Conservation (phyloP, 2,888 invertebrate genomes). For the Spilarctia lutea region DNA sequence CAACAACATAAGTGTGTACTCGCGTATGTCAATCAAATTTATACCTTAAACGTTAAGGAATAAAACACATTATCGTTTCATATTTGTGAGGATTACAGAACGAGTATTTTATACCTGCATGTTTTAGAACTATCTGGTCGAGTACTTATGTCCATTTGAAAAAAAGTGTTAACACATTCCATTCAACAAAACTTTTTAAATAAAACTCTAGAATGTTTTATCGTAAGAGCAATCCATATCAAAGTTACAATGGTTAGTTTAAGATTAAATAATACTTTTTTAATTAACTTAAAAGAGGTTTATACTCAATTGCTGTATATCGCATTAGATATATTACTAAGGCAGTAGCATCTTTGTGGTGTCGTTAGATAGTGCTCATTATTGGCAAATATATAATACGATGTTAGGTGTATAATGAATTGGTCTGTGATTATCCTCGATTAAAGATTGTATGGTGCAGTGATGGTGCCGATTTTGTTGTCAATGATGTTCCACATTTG, state of each 20-base stretch:
- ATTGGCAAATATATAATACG: not conserved
- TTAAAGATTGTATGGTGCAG: not conserved
- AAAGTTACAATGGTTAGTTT: not conserved
- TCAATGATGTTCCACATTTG: not conserved
- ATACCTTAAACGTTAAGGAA: not conserved
- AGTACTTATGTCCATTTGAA: not conserved
- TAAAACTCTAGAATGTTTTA: not conserved
- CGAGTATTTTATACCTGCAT: not conserved
- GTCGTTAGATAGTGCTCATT: not conserved
- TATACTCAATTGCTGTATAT: not conserved
- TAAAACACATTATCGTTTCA: not conserved
- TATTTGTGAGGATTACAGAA: not conserved
- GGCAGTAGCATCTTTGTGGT: not conserved
- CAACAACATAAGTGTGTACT: not conserved
- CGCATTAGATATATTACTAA: not conserved
- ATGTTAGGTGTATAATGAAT: conserved; percentile 24
- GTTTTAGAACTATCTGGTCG: not conserved
- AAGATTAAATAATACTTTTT: not conserved
- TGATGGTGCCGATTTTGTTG: not conserved
- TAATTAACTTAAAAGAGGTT: not conserved
- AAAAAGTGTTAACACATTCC: not conserved
- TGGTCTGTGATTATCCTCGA: conserved; percentile 20
- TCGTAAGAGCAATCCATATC: not conserved
- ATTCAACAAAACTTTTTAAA: not conserved
- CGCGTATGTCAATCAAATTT: not conserved